phyloP scores from a whole-genome alignment of 2,797 vertebrate species.

The Takifugu ocellatus region DNA sequence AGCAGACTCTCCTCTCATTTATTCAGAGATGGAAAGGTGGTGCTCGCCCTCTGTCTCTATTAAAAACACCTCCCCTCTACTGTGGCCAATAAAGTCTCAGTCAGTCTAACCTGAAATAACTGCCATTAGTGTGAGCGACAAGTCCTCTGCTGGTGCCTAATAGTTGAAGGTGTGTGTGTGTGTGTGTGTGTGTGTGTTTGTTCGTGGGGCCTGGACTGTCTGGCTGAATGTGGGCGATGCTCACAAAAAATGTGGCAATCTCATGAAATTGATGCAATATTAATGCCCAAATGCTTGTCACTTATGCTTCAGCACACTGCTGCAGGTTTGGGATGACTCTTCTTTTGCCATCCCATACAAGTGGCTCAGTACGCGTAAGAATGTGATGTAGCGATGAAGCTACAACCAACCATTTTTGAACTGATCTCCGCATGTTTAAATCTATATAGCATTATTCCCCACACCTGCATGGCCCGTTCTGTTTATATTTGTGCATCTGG shows the following conservation, averaged over 20 bases:
- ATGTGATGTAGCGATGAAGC: no score
- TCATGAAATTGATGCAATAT: constrained; percentile 61
- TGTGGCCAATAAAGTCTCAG: constrained; percentile 31
- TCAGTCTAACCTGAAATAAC: constrained; percentile 31
- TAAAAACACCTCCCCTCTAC: constrained; percentile 39
- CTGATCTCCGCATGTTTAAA: no score
- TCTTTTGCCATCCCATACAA: not conserved
- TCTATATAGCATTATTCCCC: no score
- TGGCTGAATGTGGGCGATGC: constrained; percentile 54
- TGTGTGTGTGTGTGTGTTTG: constrained; percentile 26
- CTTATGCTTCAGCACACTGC: constrained; percentile 23
- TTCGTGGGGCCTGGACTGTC: constrained; percentile 57
- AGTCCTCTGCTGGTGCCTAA: constrained; percentile 9
- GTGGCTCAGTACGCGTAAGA: no score
- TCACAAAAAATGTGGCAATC: constrained; percentile 49
- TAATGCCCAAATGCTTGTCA: constrained; percentile 60
- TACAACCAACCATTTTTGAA: no score
- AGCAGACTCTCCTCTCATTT: constrained; percentile 33
- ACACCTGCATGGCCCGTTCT: no score
- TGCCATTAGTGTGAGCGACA: constrained; percentile 40
- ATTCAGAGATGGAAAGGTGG: constrained; percentile 41
- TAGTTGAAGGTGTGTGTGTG: not conserved
- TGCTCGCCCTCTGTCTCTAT: constrained; percentile 27
- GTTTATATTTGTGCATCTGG: no score
- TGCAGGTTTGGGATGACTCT: constrained; percentile 13